Evolutionary conservation across 2,113 vertebrate species (phyloP).

Genomic region (Rhegmatorhina hoffmannsi): DNA sequence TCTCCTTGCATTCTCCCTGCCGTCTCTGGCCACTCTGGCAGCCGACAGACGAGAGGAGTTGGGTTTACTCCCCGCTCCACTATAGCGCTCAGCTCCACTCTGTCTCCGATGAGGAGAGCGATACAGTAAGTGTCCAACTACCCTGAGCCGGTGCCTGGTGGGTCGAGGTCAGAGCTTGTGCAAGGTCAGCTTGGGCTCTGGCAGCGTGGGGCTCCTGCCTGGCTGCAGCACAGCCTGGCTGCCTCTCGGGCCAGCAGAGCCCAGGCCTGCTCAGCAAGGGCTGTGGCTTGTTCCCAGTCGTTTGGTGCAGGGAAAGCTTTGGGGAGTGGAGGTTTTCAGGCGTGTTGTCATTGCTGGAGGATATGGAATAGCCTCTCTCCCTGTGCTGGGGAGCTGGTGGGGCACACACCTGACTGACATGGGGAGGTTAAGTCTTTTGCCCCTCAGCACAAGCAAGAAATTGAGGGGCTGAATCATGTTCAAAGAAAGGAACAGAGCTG

Average conservation of each 20-base stretch:
- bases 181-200: neutral
- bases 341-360: neutral
- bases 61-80: slow-evolving; percentile 99
- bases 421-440: neutral
- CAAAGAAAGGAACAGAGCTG: neutral
- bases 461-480: neutral
- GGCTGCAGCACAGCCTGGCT: neutral
- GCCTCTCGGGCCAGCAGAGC: neutral
- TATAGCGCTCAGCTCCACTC: slow-evolving; percentile 89
- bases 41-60: slow-evolving; percentile 97
- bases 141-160: neutral
- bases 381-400: neutral
- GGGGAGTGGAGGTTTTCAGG: neutral
- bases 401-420: neutral
- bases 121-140: slow-evolving; percentile 91
- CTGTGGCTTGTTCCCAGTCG: neutral
- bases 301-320: neutral
- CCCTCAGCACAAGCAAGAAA: neutral
- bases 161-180: neutral
- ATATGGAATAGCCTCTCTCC: neutral
- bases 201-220: neutral
- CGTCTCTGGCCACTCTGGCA: slow-evolving; percentile 82
- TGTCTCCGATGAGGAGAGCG: slow-evolving; percentile 92
- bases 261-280: neutral
- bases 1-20: slow-evolving; percentile 84